Conservation (phyloP, 2,797 vertebrate species). For the Sebastolobus alascanus region DNA sequence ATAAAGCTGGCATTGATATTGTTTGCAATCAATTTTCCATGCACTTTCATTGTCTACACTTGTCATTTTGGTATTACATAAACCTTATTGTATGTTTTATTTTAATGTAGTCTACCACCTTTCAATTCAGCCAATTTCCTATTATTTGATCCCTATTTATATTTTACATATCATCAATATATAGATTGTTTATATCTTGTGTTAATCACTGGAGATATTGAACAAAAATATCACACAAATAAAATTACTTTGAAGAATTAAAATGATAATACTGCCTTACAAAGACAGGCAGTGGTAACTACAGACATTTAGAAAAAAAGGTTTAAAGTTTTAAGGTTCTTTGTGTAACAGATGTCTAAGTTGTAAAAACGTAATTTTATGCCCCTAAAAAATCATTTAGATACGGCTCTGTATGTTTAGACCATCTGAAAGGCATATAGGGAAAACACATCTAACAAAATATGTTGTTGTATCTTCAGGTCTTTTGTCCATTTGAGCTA, state of each 20-base stretch:
- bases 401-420: not conserved
- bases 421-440: too few species aligned
- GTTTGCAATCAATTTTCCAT: not conserved
- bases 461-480: not conserved
- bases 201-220: not conserved
- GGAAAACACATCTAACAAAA: too few species aligned
- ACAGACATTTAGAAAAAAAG: fast-evolving
- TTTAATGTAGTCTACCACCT: not conserved
- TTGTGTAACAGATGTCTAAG: not conserved
- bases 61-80: not conserved
- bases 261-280: not conserved
- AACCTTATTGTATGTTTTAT: not conserved
- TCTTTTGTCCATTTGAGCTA: not conserved
- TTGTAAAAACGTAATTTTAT: not conserved
- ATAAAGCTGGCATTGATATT: not conserved
- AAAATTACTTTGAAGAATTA: not conserved
- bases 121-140: not conserved
- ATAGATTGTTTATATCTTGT: not conserved
- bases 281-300: not conserved
- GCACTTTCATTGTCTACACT: not conserved
- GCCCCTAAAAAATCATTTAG: not conserved
- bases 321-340: not conserved
- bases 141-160: not conserved
- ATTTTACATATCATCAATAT: not conserved
- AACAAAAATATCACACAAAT: not conserved